Evolutionary conservation across 2,888 invertebrate genomes (phyloP).

Genomic region (Nephrotoma flavescens): DNA sequence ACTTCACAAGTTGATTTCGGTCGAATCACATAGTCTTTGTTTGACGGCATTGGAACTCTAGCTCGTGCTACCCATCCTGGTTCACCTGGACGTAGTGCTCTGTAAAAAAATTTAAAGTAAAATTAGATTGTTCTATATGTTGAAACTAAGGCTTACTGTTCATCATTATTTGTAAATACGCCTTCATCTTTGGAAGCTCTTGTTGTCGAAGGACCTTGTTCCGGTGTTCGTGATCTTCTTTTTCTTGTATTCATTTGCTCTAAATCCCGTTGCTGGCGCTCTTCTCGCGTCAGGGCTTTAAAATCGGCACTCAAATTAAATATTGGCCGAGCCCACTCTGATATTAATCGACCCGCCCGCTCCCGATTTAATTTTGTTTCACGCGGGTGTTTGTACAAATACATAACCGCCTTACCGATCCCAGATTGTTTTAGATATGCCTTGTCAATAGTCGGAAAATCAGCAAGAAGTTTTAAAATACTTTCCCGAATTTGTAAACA

Average conservation of each 20-base stretch:
- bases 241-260: slow-evolving; percentile 57
- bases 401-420: slow-evolving; percentile 98
- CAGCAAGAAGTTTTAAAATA: slow-evolving; percentile 62
- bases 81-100: slow-evolving; percentile 77
- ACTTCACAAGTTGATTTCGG: slow-evolving; percentile 84
- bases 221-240: slow-evolving; percentile 22
- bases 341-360: slow-evolving; percentile 81
- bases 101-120: slow-evolving; percentile 19
- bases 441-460: slow-evolving; percentile 81
- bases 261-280: slow-evolving; percentile 81
- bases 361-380: slow-evolving; percentile 89
- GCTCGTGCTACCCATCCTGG: slow-evolving; percentile 92
- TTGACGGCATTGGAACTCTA: slow-evolving; percentile 86
- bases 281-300: slow-evolving; percentile 83
- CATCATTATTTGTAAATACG: background rate
- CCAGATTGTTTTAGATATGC: slow-evolving; percentile 87
- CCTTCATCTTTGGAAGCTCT: background rate
- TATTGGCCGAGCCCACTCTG: slow-evolving; percentile 96
- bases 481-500: slow-evolving; percentile 84
- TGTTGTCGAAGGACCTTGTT: slow-evolving; percentile 28
- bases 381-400: slow-evolving; percentile 95
- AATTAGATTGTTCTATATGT: background rate
- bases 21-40: slow-evolving; percentile 90
- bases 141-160: background rate
- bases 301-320: slow-evolving; percentile 91